Percentiles rank a stretch among this genome's conserved stretches.
These are phyloP conservation scores for Bubalus kerabau DNA, from an alignment of 2,113 vertebrate species.

Conservation along the genomic window DNA sequence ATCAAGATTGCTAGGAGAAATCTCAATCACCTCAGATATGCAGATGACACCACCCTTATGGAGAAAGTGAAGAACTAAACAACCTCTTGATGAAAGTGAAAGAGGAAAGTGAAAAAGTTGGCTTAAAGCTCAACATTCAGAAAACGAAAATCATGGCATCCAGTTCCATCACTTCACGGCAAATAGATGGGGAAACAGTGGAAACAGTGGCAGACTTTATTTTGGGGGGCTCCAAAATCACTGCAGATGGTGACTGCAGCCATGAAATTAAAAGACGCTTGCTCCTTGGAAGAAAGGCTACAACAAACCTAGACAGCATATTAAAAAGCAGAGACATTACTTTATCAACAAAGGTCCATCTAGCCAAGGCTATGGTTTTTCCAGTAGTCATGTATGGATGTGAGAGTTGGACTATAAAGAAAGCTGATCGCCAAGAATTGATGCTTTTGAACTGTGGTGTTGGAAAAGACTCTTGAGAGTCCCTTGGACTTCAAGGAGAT, in stretches of 20 bases:
- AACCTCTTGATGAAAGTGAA: neutral
- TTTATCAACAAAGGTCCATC: neutral
- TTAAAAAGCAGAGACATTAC: neutral
- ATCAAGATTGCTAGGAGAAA: fast-evolving
- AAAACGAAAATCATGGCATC: neutral
- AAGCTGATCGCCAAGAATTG: fast-evolving
- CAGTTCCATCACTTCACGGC: fast-evolving
- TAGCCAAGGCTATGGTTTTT: neutral
- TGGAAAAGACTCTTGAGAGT: neutral
- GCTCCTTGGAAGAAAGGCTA: neutral
- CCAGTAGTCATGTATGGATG: neutral
- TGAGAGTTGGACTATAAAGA: neutral
- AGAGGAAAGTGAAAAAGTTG: neutral
- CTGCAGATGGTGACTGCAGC: neutral
- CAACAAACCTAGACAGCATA: neutral
- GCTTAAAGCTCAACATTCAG: neutral
- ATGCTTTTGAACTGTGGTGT: neutral
- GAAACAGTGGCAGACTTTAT: neutral
- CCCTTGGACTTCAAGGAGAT: neutral
- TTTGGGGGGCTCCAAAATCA: neutral
- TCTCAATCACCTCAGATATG: neutral
- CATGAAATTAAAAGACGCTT: neutral
- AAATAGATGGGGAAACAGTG: neutral
- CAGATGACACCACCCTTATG: neutral
- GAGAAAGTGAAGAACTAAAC: neutral